Evolutionary conservation across 1,140 invertebrate genomes (phyloP), one percentile per base, ranked within the genome.

Genomic region (Drosophila kepulauana): DNA sequence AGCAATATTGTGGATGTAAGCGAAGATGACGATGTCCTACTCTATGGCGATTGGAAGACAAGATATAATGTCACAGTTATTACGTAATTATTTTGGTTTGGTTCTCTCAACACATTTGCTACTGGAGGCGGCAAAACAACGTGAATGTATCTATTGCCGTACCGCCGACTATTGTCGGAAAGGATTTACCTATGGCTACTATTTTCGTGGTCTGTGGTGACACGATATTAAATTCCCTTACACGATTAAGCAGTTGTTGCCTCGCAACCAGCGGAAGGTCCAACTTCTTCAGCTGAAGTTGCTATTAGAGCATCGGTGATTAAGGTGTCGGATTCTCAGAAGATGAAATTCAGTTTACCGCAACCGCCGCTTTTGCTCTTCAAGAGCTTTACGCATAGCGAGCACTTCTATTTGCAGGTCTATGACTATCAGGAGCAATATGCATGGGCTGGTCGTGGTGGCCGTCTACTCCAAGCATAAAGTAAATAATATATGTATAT

Each of bases 401-500:
- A 46, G 1, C 28, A 59, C 33, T 78, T 81, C 16, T 84, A 75
- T 35, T 10, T 86, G 13, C 52, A 64, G 0, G 25, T 84, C 35
- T 81, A 78, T 25, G 63, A 71, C n/a, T 80, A 65, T 45, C 46
- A 70, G 33, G 46, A 58, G 0, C 0, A 35, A 6, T 2, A 98
- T 98, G 97, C 97, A 98, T 92, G 95, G 98, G 45, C 93, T 98
- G 71, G 97, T 98, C 28, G 96, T 98, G 10, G 93, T 97, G 4
- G 97, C 97, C 1, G 96, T 97, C 1, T 96, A 97, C 91, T 97
- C 96, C 74, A 97, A 98, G 96, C 96, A 97, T 89, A 95, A 95
- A 92, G 91, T 91, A 43, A 45, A 33, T 57, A 25, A 33, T 54
- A 5, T 13, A 35, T 51, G 15, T 54, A 5, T 13, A 35, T 51